These are phyloP conservation scores for Acheta domesticus DNA, from an alignment of 2,888 invertebrate species.

Conservation along the genomic window DNA sequence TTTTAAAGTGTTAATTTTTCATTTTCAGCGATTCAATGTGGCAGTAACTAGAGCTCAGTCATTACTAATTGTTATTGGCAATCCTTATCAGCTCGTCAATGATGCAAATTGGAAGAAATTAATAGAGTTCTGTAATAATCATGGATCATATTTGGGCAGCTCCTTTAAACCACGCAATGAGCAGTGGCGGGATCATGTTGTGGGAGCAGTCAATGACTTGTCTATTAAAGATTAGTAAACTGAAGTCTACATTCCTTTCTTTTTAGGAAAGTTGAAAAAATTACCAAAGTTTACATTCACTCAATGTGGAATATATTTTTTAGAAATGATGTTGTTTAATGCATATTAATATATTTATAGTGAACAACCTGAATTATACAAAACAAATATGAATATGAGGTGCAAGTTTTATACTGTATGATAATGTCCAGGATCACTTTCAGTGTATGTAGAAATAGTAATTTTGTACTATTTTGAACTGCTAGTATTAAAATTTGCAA, in stretches of 20 bases:
- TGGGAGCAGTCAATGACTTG: neutral
- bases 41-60: constrained; percentile 65
- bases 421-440: too few relatives aligned
- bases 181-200: constrained; percentile 18
- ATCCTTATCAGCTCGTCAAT: constrained; percentile 65
- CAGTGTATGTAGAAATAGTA: too few relatives aligned
- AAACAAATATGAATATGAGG: too few relatives aligned
- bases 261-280: neutral
- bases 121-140: constrained; percentile 18
- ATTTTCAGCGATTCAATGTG: constrained; percentile 52
- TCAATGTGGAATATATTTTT: too few relatives aligned
- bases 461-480: too few relatives aligned
- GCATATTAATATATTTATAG: too few relatives aligned
- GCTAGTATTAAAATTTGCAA: too few relatives aligned
- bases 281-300: too few relatives aligned
- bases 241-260: neutral
- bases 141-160: constrained; percentile 30
- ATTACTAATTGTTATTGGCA: constrained; percentile 76
- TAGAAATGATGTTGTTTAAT: too few relatives aligned
- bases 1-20: neutral
- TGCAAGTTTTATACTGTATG: too few relatives aligned
- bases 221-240: neutral
- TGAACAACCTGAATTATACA: too few relatives aligned
- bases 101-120: constrained; percentile 64
- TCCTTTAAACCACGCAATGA: constrained; percentile 26